Percentiles rank a stretch among this genome's conserved stretches.
Conservation (phyloP, 2,113 vertebrate genomes). For the Microcebus jonahi region DNA sequence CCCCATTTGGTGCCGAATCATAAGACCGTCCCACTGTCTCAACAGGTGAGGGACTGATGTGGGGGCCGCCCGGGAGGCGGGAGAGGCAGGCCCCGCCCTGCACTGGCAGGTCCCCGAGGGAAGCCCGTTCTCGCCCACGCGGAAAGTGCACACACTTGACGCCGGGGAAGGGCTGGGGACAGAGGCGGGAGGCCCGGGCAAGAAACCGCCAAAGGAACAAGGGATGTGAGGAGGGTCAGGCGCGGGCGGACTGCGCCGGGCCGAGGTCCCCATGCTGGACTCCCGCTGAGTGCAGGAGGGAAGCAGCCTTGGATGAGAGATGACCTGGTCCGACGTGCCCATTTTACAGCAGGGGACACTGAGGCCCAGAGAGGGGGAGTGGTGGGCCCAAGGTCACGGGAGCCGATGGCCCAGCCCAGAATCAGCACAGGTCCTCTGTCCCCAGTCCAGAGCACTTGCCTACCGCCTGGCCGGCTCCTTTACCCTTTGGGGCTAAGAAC, state of each 20-base stretch:
- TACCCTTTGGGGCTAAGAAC: neutral
- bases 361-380: neutral
- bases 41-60: fast-evolving
- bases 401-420: fast-evolving
- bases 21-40: no score
- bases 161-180: neutral
- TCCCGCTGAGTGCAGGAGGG: fast-evolving
- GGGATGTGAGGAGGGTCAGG: fast-evolving
- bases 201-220: fast-evolving
- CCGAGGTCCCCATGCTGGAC: fast-evolving
- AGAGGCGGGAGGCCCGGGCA: no score
- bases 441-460: neutral
- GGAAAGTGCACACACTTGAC: fast-evolving
- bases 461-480: fast-evolving
- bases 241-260: fast-evolving
- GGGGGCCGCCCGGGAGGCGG: fast-evolving
- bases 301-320: neutral
- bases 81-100: neutral
- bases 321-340: fast-evolving
- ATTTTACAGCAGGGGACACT: neutral
- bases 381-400: fast-evolving
- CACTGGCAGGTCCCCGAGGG: fast-evolving
- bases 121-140: fast-evolving
- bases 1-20: neutral
- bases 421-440: no score